A percentile compares a stretch with the other conserved stretches of the same genome.
Conservation (phyloP, 2,888 invertebrate genomes). For the Pyrrhosoma nymphula region DNA sequence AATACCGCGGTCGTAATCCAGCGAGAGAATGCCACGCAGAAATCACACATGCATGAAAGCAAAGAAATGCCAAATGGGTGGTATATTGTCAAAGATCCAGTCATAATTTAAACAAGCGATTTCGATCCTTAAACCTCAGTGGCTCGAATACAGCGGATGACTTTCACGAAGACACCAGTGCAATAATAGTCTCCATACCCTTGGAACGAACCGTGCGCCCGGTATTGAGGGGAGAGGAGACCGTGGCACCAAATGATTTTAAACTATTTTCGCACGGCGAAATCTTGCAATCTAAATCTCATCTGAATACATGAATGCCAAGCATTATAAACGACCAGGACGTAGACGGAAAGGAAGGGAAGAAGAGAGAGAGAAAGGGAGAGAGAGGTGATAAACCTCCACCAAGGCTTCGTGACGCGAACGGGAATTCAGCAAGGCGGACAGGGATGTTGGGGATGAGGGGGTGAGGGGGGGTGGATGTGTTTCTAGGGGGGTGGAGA, state of each 20-base stretch:
- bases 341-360: not conserved
- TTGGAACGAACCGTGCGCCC: not conserved
- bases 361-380: not conserved
- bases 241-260: not conserved
- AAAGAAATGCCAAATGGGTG: no score
- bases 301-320: constrained; percentile 10
- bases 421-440: not conserved
- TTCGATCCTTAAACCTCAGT: no score
- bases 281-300: constrained; percentile 1
- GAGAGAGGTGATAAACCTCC: not conserved
- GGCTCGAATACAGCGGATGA: no score
- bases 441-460: not conserved
- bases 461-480: not conserved
- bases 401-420: not conserved
- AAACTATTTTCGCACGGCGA: not conserved
- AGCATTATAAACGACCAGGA: not conserved
- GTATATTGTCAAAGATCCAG: no score
- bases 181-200: not conserved
- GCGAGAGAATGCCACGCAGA: no score
- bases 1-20: no score
- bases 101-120: no score
- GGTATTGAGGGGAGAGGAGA: not conserved
- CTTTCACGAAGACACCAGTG: not conserved
- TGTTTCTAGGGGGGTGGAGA: not conserved
- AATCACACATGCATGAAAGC: no score